Percentiles rank a stretch among this genome's conserved stretches.
These are phyloP conservation scores for Pocillopora grandis DNA, from an alignment of 92 coral and sea anemone species.

Conservation along the genomic window DNA sequence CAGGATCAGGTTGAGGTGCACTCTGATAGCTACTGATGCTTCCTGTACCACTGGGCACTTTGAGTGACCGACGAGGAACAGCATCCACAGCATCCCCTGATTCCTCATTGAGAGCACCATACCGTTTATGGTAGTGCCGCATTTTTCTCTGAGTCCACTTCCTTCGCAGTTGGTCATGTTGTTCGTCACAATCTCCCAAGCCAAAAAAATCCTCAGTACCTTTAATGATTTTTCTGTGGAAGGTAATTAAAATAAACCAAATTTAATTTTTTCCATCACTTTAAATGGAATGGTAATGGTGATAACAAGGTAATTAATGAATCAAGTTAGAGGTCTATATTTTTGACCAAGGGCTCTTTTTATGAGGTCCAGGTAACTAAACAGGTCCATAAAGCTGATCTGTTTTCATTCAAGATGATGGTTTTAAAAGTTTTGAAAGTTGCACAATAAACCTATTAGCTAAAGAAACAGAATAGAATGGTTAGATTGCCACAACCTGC, in stretches of 20 bases:
- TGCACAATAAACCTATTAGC: too few relatives aligned
- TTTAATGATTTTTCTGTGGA: constrained; percentile 83
- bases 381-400: too few relatives aligned
- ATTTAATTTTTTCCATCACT: background rate
- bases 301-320: too few relatives aligned
- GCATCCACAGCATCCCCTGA: constrained; percentile 71
- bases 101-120: constrained; percentile 72
- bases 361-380: too few relatives aligned
- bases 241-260: too few relatives aligned
- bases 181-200: constrained; percentile 88
- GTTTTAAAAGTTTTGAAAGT: too few relatives aligned
- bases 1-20: constrained; percentile 61
- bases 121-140: constrained; percentile 87
- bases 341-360: too few relatives aligned
- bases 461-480: too few relatives aligned
- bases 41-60: constrained; percentile 28
- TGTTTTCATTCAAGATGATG: too few relatives aligned
- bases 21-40: constrained; percentile 70
- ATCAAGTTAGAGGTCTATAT: too few relatives aligned
- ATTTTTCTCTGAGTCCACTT: constrained; percentile 88
- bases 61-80: constrained; percentile 27
- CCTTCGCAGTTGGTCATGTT: constrained; percentile 63
- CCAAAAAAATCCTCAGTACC: constrained; percentile 94
- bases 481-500: too few relatives aligned
- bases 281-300: too few relatives aligned